Evolutionary conservation across 2,888 invertebrate genomes (phyloP).

Genomic region (Malthinus flaveolus): DNA sequence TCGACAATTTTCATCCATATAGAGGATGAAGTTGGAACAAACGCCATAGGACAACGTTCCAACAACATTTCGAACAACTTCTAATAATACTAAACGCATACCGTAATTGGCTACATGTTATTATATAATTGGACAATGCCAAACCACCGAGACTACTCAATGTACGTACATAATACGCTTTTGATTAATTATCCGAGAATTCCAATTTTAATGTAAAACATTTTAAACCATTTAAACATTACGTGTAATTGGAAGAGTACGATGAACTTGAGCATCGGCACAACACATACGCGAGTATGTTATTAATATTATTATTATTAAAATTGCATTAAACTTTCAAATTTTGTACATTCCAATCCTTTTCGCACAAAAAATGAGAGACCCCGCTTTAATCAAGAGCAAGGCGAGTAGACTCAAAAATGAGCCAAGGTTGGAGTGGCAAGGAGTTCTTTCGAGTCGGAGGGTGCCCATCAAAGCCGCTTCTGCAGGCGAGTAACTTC

Average conservation of each 20-base stretch:
- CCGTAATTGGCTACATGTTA: conserved; percentile 45
- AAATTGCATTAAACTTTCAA: conserved; percentile 32
- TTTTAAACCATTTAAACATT: conserved; percentile 26
- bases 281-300: conserved; percentile 27
- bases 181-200: conserved; percentile 33
- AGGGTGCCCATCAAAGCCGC: too few relatives aligned
- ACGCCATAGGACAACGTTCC: conserved; percentile 39
- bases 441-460: too few relatives aligned
- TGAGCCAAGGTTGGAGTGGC: too few relatives aligned
- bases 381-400: too few relatives aligned
- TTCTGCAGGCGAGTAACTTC: too few relatives aligned
- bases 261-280: conserved; percentile 30
- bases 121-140: conserved; percentile 44
- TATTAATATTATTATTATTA: conserved; percentile 37
- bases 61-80: conserved; percentile 42
- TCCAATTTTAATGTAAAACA: conserved; percentile 33
- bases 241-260: conserved; percentile 30
- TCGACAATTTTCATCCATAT: conserved; percentile 22
- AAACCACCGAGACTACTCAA: conserved; percentile 24
- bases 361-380: conserved; percentile 8
- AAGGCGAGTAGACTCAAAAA: too few relatives aligned
- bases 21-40: conserved; percentile 32
- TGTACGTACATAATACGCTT: conserved; percentile 18
- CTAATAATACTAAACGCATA: conserved; percentile 40
- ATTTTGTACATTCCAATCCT: conserved; percentile 10